These are phyloP conservation scores for Morus bassanus DNA, from an alignment of 2,797 vertebrate genomes.

Conservation along the genomic window DNA sequence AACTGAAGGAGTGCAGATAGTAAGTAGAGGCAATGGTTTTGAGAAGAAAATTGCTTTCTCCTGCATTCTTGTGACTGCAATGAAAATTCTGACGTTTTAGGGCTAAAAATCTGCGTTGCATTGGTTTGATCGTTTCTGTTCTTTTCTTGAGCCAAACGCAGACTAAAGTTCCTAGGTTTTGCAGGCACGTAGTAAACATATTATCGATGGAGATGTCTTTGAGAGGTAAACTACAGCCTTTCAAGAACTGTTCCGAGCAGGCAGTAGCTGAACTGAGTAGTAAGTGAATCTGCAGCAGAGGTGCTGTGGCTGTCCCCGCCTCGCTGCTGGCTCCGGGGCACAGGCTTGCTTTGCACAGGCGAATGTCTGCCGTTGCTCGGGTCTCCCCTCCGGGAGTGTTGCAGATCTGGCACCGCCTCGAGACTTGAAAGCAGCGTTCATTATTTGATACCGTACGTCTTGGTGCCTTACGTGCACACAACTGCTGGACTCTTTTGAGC, in stretches of 20 bases:
- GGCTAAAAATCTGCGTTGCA: neutral
- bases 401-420: no score
- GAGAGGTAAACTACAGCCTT: neutral
- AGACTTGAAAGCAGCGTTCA: neutral
- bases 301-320: neutral
- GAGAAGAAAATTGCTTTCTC: neutral
- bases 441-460: fast-evolving
- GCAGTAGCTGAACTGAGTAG: neutral
- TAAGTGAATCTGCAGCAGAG: neutral
- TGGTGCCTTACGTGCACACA: neutral
- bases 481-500: neutral
- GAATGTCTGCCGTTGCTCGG: neutral
- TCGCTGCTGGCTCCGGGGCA: neutral
- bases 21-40: neutral
- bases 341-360: neutral
- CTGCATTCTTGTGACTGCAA: neutral
- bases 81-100: neutral
- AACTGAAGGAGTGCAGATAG: neutral
- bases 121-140: neutral
- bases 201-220: neutral
- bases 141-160: neutral
- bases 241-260: neutral
- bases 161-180: neutral
- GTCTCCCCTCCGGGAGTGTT: neutral
- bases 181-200: neutral